A percentile compares a stretch with the other conserved stretches of the same genome.
Conservation (phyloP, 2,888 invertebrate species). For the Rotaria magnacalcarata region DNA sequence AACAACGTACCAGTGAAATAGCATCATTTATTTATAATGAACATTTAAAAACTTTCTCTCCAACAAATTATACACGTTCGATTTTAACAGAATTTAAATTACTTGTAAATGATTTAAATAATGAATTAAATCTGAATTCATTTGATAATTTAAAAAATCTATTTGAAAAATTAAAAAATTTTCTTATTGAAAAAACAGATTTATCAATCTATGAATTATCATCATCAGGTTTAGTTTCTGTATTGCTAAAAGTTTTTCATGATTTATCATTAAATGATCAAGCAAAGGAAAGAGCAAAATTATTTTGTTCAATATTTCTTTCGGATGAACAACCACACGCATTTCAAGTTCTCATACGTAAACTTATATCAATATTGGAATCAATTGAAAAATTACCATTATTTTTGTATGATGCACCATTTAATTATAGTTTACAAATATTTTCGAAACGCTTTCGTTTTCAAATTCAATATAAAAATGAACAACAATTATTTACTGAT, state of each 20-base stretch:
- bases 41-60: background rate
- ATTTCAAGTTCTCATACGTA: constrained; percentile 71
- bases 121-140: background rate
- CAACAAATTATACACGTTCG: constrained; percentile 28
- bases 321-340: constrained; percentile 49
- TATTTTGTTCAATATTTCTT: constrained; percentile 40
- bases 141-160: background rate
- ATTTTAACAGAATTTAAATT: background rate
- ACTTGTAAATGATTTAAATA: background rate
- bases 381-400: constrained; percentile 91
- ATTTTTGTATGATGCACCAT: constrained; percentile 82
- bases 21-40: constrained; percentile 5
- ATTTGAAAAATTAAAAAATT: constrained; percentile 34
- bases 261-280: background rate
- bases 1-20: constrained; percentile 21
- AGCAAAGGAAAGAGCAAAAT: constrained; percentile 63
- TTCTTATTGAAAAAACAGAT: constrained; percentile 60
- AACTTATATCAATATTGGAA: constrained; percentile 86
- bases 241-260: constrained; percentile 66
- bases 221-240: constrained; percentile 86
- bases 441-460: constrained; percentile 62
- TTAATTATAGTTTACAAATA: constrained; percentile 75
- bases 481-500: constrained; percentile 70
- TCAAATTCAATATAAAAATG: constrained; percentile 32
- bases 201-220: constrained; percentile 93